phyloP scores from a whole-genome alignment of 2,797 vertebrate species.

The Xenops minutus region DNA sequence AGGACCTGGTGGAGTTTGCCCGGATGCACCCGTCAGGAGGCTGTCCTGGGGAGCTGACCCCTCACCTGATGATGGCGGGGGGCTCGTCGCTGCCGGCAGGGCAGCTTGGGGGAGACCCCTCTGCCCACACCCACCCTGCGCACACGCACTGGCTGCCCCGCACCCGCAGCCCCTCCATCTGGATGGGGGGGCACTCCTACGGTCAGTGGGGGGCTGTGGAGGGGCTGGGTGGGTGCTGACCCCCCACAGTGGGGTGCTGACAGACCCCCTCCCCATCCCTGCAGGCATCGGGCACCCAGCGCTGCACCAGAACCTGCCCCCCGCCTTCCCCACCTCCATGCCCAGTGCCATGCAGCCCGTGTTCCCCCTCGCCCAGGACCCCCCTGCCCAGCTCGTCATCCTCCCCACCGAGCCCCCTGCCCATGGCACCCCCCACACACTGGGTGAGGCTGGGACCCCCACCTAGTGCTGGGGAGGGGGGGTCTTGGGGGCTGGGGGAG shows the following conservation, averaged over 20 bases:
- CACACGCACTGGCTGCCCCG: constrained; percentile 95
- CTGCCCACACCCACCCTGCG: constrained; percentile 86
- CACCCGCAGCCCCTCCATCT: constrained; percentile 94
- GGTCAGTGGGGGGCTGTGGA: constrained; percentile 69
- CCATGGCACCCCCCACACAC: constrained; percentile 85
- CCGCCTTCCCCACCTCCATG: constrained; percentile 91
- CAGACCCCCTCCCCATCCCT: background rate
- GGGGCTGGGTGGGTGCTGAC: background rate
- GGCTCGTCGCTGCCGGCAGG: constrained; percentile 86
- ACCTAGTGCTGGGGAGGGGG: background rate
- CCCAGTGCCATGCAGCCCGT: constrained; percentile 90
- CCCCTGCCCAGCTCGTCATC: constrained; percentile 89
- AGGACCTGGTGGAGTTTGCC: constrained; percentile 92
- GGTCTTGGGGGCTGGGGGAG: background rate
- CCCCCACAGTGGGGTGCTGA: background rate
- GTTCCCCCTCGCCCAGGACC: constrained; percentile 91
- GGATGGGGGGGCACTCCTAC: constrained; percentile 97
- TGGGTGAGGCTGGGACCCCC: constrained; percentile 78
- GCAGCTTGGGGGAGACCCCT: constrained; percentile 86
- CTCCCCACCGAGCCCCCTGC: constrained; percentile 88
- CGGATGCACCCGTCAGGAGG: constrained; percentile 89
- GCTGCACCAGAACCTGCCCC: constrained; percentile 94
- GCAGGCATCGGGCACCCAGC: constrained; percentile 91
- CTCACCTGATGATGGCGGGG: constrained; percentile 90
- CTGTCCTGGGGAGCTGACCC: constrained; percentile 90